A percentile compares a stretch with the other conserved stretches of the same genome.
Conservation (phyloP, 1,140 invertebrate genomes). For the Habropoda laboriosa region DNA sequence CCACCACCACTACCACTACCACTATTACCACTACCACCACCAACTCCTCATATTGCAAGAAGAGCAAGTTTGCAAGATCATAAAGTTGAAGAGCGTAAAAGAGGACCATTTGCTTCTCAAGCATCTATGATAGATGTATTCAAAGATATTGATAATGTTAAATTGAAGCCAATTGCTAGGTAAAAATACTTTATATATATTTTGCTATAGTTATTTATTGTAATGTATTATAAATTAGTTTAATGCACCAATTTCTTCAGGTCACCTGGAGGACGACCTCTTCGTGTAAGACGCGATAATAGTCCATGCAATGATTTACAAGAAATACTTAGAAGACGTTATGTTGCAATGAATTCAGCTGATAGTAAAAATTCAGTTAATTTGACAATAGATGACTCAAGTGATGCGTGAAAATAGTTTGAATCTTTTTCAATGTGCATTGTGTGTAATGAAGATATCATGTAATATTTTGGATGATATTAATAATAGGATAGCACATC, state of each 20-base stretch:
- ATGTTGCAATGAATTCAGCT: conserved; percentile 76
- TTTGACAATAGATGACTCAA: conserved; percentile 72
- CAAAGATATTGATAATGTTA: conserved; percentile 76
- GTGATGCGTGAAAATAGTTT: conserved; percentile 24
- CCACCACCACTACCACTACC: conserved; percentile 77
- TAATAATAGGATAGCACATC: background rate
- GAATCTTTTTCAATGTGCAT: conserved; percentile 25
- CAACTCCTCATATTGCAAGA: conserved; percentile 78
- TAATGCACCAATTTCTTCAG: conserved; percentile 56
- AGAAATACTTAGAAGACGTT: conserved; percentile 78
- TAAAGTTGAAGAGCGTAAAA: conserved; percentile 75
- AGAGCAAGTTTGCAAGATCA: conserved; percentile 80
- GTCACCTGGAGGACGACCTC: conserved; percentile 77
- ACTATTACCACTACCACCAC: conserved; percentile 76
- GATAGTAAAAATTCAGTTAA: conserved; percentile 76
- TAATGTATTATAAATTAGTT: background rate
- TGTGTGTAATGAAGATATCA: conserved; percentile 27
- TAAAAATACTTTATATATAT: conserved; percentile 46
- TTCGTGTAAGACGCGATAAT: conserved; percentile 75
- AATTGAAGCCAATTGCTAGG: conserved; percentile 77
- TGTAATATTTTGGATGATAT: conserved; percentile 26
- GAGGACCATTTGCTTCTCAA: conserved; percentile 69
- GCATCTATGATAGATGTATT: conserved; percentile 78
- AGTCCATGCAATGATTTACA: conserved; percentile 81
- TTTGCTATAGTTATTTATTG: background rate